phyloP scores from a whole-genome alignment of 2,888 invertebrate genomes.

The Diachrysia chrysitis region DNA sequence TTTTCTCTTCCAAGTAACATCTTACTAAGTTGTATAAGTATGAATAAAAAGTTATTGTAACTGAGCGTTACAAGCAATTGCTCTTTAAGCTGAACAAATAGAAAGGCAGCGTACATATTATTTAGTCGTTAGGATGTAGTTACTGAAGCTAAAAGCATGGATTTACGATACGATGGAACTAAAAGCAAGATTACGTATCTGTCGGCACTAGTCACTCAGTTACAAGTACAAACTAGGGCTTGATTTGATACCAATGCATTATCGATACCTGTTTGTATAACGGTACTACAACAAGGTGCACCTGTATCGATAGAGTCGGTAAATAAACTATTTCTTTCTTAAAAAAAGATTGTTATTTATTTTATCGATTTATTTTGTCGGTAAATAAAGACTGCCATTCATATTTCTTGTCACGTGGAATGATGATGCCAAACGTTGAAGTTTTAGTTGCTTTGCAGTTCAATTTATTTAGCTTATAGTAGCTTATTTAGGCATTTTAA shows the following conservation, averaged over 20 bases:
- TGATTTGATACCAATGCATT: slow-evolving; percentile 2
- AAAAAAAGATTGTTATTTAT: neutral
- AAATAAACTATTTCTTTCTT: neutral
- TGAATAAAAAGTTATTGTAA: slow-evolving; percentile 33
- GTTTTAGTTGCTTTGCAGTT: neutral
- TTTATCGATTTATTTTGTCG: neutral
- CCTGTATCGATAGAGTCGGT: neutral
- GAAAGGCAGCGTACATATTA: slow-evolving; percentile 44
- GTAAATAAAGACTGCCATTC: neutral
- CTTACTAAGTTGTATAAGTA: slow-evolving; percentile 18
- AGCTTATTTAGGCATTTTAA: neutral
- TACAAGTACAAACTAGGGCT: slow-evolving; percentile 6
- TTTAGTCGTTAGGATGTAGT: slow-evolving; percentile 42
- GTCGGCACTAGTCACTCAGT: slow-evolving; percentile 18
- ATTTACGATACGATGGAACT: slow-evolving; percentile 62
- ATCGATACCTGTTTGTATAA: slow-evolving; percentile 5
- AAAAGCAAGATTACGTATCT: slow-evolving; percentile 64
- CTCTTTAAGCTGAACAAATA: slow-evolving; percentile 43
- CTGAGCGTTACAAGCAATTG: slow-evolving; percentile 47
- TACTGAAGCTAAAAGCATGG: slow-evolving; percentile 66
- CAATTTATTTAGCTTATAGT: neutral
- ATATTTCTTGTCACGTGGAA: neutral
- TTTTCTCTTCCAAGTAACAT: slow-evolving; percentile 11
- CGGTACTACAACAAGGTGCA: neutral
- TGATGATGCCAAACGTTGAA: neutral